Conservation (phyloP, 2,113 vertebrate species). For the Lasiurus cinereus region DNA sequence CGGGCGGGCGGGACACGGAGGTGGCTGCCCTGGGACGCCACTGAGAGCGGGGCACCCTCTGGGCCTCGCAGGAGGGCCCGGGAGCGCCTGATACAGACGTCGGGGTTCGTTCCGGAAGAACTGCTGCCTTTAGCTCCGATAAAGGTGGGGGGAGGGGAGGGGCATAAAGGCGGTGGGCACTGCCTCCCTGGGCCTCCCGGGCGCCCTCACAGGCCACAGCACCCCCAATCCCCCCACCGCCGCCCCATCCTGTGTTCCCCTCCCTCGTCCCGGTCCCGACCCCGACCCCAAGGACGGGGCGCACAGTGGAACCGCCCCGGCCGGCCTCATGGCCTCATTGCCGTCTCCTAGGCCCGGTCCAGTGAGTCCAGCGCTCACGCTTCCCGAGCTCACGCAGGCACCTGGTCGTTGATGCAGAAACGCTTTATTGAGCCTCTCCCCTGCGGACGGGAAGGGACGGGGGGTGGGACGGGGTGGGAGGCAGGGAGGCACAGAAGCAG, state of each 20-base stretch:
- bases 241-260: background rate
- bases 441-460: background rate
- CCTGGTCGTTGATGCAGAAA: background rate
- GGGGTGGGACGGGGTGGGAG: background rate
- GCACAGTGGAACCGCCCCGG: no score
- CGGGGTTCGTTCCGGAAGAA: background rate
- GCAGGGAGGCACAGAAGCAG: background rate
- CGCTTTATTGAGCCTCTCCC: constrained; percentile 7
- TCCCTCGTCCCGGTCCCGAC: background rate
- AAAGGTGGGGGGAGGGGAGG: background rate
- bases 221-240: no score
- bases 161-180: background rate
- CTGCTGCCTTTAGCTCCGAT: background rate
- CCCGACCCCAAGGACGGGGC: no score
- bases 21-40: no score
- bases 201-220: background rate
- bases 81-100: background rate
- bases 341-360: background rate
- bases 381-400: background rate
- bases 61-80: no score
- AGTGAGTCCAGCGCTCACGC: background rate
- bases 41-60: background rate
- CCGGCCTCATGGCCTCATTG: background rate
- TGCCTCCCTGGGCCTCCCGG: no score
- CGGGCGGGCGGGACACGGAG: rapidly evolving